These are phyloP conservation scores for Xylota sylvarum DNA, from an alignment of 2,888 invertebrate species.

Conservation along the genomic window DNA sequence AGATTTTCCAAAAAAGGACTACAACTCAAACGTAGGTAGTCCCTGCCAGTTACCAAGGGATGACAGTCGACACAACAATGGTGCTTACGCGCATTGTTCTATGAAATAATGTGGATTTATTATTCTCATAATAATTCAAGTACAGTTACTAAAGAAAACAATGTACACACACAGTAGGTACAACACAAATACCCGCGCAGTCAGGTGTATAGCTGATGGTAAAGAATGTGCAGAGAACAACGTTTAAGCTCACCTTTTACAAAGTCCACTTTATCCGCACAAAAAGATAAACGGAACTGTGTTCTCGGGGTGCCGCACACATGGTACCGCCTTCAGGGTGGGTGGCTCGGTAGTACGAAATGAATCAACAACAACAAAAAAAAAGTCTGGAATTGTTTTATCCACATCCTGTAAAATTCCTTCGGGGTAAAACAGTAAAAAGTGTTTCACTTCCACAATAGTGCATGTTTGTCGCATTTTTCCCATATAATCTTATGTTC, in stretches of 20 bases:
- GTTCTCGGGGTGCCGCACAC: constrained; percentile 27
- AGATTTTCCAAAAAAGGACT: constrained; percentile 36
- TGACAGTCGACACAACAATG: constrained; percentile 60
- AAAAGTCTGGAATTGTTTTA: constrained; percentile 59
- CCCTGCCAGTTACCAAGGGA: constrained; percentile 12
- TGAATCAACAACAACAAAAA: background rate
- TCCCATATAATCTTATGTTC: constrained; percentile 66
- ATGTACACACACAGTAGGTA: constrained; percentile 14
- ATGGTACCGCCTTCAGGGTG: background rate
- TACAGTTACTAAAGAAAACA: constrained; percentile 56
- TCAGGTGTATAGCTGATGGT: constrained; percentile 4
- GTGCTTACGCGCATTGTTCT: constrained; percentile 62
- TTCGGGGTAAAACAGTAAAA: constrained; percentile 21
- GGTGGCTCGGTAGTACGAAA: background rate
- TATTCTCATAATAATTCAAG: constrained; percentile 70
- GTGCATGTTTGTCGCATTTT: constrained; percentile 60
- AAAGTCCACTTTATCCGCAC: constrained; percentile 66
- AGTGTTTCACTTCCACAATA: constrained; percentile 39
- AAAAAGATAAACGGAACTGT: constrained; percentile 61
- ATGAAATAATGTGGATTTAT: constrained; percentile 66
- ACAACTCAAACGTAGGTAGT: background rate
- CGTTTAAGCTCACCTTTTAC: constrained; percentile 69
- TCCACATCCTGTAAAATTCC: constrained; percentile 66
- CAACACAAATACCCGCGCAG: constrained; percentile 11
- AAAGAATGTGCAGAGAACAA: constrained; percentile 28